Conservation (phyloP, 23 tunicate genomes). For the Clavelina lepadiformis region DNA sequence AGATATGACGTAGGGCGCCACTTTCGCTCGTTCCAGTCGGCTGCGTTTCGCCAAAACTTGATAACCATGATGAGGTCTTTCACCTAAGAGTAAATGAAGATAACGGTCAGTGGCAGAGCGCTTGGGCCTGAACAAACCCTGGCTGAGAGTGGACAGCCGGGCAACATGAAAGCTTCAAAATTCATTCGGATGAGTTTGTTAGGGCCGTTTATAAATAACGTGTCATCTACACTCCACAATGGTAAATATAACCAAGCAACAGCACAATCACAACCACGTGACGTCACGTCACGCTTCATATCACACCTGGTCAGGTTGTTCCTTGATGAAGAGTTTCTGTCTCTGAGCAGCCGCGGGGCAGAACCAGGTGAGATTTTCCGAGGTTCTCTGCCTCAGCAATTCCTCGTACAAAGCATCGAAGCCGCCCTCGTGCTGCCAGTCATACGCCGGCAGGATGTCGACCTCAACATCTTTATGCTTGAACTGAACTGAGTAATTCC, state of each 20-base stretch:
- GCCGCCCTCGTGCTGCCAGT: constrained; percentile 81
- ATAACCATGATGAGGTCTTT: constrained; percentile 74
- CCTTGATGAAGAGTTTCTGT: constrained; percentile 59
- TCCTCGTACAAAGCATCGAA: constrained; percentile 83
- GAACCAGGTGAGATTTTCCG: constrained; percentile 83
- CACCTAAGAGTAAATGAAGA: too few species aligned
- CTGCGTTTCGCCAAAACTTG: constrained; percentile 73
- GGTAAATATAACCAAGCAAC: too few species aligned
- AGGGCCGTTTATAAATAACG: too few species aligned
- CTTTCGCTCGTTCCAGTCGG: constrained; percentile 74
- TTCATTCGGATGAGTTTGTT: too few species aligned
- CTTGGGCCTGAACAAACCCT: too few species aligned
- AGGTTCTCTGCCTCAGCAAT: constrained; percentile 71
- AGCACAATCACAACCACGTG: background rate
- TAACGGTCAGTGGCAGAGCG: too few species aligned
- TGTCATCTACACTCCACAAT: too few species aligned
- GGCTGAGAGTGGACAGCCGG: too few species aligned
- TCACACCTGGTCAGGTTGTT: constrained; percentile 74
- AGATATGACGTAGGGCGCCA: constrained; percentile 83
- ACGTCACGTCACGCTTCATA: background rate
- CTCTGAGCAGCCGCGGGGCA: constrained; percentile 78
- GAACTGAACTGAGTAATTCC: constrained; percentile 66
- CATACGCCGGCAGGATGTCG: constrained; percentile 59
- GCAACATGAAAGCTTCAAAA: too few species aligned
- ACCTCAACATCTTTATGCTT: constrained; percentile 48